These are phyloP conservation scores for Hydrolagus affinis DNA, from an alignment of 2,113 vertebrate genomes.

Conservation along the genomic window DNA sequence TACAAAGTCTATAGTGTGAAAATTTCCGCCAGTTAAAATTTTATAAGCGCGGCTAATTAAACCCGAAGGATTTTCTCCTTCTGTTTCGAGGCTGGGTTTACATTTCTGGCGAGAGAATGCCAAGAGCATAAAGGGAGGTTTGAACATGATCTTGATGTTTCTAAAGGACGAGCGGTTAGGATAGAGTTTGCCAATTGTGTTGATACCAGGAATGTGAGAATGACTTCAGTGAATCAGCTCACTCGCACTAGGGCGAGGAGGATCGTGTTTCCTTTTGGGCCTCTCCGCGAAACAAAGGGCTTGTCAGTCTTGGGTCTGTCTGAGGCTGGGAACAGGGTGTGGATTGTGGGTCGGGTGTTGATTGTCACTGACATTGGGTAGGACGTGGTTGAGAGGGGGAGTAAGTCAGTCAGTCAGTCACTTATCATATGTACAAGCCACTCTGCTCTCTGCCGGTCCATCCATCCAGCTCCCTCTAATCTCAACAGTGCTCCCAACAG, in stretches of 20 bases:
- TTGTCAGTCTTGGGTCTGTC: slow-evolving; percentile 9
- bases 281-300: neutral
- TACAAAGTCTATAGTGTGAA: neutral
- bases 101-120: neutral
- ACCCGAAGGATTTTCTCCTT: neutral
- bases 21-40: slow-evolving; percentile 4
- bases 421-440: too few relatives aligned
- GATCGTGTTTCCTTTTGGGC: neutral
- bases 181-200: slow-evolving; percentile 9
- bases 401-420: slow-evolving; percentile 1
- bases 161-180: neutral
- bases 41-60: slow-evolving; percentile 8
- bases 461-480: too few relatives aligned
- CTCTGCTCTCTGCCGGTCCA: too few relatives aligned
- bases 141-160: neutral
- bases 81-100: neutral
- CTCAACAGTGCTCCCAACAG: too few relatives aligned
- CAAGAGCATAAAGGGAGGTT: neutral
- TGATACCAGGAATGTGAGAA: slow-evolving; percentile 26
- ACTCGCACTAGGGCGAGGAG: neutral
- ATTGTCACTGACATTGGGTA: neutral
- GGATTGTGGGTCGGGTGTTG: neutral
- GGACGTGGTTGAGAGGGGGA: neutral
- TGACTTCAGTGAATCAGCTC: slow-evolving; percentile 20
- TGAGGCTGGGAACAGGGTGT: neutral